Evolutionary conservation across 2,113 vertebrate genomes (phyloP), one percentile per base, ranked within the genome.

Genomic region (Struthio camelus): DNA sequence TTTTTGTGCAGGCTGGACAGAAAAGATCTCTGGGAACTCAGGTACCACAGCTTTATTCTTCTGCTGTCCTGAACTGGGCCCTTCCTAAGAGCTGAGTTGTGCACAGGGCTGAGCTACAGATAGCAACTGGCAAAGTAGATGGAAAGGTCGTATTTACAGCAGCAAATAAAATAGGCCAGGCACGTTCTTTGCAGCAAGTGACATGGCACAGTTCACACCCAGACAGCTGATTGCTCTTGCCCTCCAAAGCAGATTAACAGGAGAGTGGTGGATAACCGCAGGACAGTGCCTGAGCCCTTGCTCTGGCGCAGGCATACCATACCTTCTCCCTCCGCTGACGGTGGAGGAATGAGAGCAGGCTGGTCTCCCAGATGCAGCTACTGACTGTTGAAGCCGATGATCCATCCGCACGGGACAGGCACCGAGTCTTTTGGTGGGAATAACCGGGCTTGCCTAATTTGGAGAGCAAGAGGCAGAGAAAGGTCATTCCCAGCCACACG

Each of bases 171-270:
- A 10, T 10, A 66, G 42, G 12, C 36, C 75, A n/a, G 70, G 27
- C 0, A 5, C 44, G 25, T n/a, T 25, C 36, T 58, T 38, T 1
- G 3, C 4, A 24, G 80, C 2, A 3, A 62, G 38, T 58, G 86
- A n/a, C 40, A 8, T 2, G 0, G 46, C 11, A n/a, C 36, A 38
- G 81, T 44, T 78, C 59, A 16, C 64, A n/a, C 42, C n/a, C 64
- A 64, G 25, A 25, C 17, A 53, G 8, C 36, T 85, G 56, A 10
- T 1, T 1, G 34, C 0, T 42, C 14, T 76, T 5, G 3, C 9
- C 16, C 30, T 72, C 61, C 3, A 1, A 11, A 48, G n/a, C 18
- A 14, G 14, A 2, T 0, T 1, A 80, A 20, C 18, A 28, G 25
- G 40, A 18, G 62, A 66, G 48, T 7, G 25, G 40, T 5, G 16